Conservation (phyloP, 53 echinoderm and acorn worm species). For the Crossaster papposus region DNA sequence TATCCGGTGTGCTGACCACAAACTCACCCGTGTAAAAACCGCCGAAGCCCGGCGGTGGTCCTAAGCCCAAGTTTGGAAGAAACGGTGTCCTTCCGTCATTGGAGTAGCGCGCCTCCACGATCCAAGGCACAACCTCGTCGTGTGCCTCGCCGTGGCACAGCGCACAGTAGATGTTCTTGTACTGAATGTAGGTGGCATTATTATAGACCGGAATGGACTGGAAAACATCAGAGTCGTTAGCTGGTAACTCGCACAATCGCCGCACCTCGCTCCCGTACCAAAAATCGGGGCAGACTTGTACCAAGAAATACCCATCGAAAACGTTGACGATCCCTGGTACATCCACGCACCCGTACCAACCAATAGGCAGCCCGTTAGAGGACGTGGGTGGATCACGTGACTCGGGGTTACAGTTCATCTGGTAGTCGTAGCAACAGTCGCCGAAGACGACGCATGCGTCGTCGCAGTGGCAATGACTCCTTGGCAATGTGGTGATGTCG, state of each 20-base stretch:
- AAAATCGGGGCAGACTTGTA: constrained; percentile 28
- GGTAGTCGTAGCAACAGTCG: constrained; percentile 61
- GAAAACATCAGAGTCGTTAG: constrained; percentile 28
- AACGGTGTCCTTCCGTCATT: background rate
- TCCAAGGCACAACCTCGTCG: constrained; percentile 41
- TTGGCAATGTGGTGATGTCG: background rate
- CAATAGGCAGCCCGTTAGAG: constrained; percentile 22
- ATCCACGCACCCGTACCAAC: constrained; percentile 36
- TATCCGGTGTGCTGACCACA: background rate
- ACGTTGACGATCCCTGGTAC: constrained; percentile 28
- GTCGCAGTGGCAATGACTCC: constrained; percentile 43
- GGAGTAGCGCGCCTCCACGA: constrained; percentile 12
- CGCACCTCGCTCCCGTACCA: constrained; percentile 22
- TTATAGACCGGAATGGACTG: constrained; percentile 44
- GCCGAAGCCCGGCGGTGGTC: background rate
- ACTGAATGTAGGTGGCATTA: constrained; percentile 1
- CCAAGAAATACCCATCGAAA: constrained; percentile 30
- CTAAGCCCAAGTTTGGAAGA: background rate
- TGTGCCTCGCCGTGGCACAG: constrained; percentile 46
- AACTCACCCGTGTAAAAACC: constrained; percentile 23
- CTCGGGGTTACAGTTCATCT: constrained; percentile 21
- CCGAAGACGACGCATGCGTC: constrained; percentile 34
- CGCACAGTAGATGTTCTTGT: constrained; percentile 67
- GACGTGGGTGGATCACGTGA: constrained; percentile 26
- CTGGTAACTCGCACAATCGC: background rate